Conservation (phyloP, 53 echinoderm and acorn worm species). For the Mesocentrotus franciscanus region DNA sequence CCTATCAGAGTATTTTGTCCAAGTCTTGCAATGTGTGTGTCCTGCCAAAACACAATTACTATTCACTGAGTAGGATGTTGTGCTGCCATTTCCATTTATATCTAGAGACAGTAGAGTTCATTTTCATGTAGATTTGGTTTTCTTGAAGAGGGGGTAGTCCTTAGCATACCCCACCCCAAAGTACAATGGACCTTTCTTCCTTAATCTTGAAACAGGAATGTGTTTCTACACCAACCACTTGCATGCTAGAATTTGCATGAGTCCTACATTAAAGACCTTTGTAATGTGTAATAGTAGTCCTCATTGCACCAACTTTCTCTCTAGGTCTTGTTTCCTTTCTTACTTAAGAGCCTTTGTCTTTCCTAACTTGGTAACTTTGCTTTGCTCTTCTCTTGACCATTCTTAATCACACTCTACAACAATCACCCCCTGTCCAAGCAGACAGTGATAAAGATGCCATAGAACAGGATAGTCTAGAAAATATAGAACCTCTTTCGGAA, state of each 20-base stretch:
- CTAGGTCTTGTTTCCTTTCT: neutral
- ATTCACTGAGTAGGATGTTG: slow-evolving; percentile 21
- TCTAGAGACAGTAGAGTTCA: neutral
- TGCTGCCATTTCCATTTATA: neutral
- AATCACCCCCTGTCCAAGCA: slow-evolving; percentile 28
- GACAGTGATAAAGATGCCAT: slow-evolving; percentile 61
- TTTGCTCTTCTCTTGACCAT: slow-evolving; percentile 30
- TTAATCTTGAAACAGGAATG: neutral
- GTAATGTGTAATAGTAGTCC: neutral
- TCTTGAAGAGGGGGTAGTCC: neutral
- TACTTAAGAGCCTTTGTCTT: neutral
- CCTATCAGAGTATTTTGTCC: neutral
- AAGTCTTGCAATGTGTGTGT: neutral
- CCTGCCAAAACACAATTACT: neutral
- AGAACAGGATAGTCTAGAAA: slow-evolving; percentile 64
- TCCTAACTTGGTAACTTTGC: slow-evolving; percentile 50
- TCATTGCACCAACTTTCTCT: neutral
- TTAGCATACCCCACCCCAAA: slow-evolving; percentile 5
- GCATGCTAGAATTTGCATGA: slow-evolving; percentile 36
- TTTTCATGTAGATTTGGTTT: slow-evolving; percentile 9
- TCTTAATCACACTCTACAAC: slow-evolving; percentile 31
- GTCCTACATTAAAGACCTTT: slow-evolving; percentile 17
- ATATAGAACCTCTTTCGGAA: slow-evolving; percentile 53
- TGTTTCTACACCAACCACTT: slow-evolving; percentile 12
- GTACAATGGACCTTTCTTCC: neutral